phyloP scores from a whole-genome alignment of 2,888 invertebrate genomes.

The Stenichneumon culpator region DNA sequence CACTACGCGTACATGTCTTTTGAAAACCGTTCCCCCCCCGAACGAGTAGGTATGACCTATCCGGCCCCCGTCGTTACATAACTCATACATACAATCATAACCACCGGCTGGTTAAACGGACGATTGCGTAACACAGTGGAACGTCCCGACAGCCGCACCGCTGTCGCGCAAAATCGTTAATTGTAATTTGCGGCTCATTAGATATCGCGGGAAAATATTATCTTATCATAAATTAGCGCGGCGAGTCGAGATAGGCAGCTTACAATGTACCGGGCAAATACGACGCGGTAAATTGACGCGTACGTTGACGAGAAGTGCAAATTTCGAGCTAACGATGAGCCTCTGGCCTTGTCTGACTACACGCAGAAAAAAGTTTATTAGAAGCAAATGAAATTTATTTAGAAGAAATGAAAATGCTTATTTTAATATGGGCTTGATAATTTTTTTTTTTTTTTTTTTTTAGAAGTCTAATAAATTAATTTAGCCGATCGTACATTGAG shows the following conservation, averaged over 20 bases:
- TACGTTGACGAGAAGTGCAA: neutral
- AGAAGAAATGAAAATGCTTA: too few species aligned
- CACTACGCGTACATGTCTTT: neutral
- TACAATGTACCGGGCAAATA: neutral
- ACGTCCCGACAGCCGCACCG: neutral
- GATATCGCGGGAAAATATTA: constrained; percentile 14
- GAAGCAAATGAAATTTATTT: too few species aligned
- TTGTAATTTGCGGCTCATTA: constrained; percentile 27
- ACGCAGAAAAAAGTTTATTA: too few species aligned
- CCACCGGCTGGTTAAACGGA: constrained; percentile 15
- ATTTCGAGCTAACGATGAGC: neutral
- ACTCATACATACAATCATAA: constrained; percentile 15
- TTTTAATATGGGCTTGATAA: too few species aligned
- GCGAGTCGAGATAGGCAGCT: neutral
- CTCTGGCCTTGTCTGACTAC: neutral
- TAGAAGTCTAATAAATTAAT: too few species aligned
- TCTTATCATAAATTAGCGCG: constrained; percentile 23
- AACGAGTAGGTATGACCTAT: neutral
- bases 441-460: too few species aligned
- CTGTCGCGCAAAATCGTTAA: constrained; percentile 6
- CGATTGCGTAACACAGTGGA: constrained; percentile 22
- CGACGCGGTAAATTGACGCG: neutral
- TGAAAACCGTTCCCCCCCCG: neutral
- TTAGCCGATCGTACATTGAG: too few species aligned
- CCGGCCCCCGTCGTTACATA: constrained; percentile 13